Base-by-base conservation (phyloP, 2,113 vertebrate genomes). In the Genyomyrus donnyi region DNA sequence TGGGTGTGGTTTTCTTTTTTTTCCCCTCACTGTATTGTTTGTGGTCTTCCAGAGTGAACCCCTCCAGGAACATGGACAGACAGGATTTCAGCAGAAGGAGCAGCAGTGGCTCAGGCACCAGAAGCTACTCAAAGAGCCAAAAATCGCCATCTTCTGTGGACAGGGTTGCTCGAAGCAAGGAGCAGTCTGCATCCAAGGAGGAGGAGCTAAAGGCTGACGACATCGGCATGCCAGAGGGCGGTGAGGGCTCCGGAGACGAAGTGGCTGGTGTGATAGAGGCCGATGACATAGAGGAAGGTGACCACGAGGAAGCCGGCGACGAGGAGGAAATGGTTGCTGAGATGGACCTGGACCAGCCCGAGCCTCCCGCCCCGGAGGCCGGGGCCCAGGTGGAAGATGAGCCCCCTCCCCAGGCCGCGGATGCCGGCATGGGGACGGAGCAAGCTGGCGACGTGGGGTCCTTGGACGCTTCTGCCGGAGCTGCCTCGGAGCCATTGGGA, bases 41-140 rank as follows among this genome's bases (percentile, higher is more conserved):
- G 21, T 89, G 49, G 27, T 91, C 58, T 91, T 77, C 50, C 92
- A 96, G 95, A 83, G 93, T 96, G 87, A 93, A 92, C 91, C 90
- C 91, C 21, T 92, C 90, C 10, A 93, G 92, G 58, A 91, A 89
- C 52, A 91, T 89, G 35, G 86, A 84, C 90, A 91, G 92, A 91
- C n/a, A 5, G 5, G 53, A 85, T 8, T 9, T 42, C 21, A 88
- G 0, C 83, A 90, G 92, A 88, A 87, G 62, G 49, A 58, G 39
- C 88, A 92, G 90, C 89, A 92, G 90, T 88, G 90, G 90, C 85
- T 86, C 89, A 3, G 90, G 56, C 49, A 46, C 90, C 87, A 94
- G 92, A 90, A 56, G 90, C 27, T 92, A 90, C 15, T 93, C 91
- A 48, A 93, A 90, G 39, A 83, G 70, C 56, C 90, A 92, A 35